A percentile compares a stretch with the other conserved stretches of the same genome.
These are phyloP conservation scores for Chlorospingus flavigularis DNA, from an alignment of 2,797 vertebrate genomes.

Conservation along the genomic window DNA sequence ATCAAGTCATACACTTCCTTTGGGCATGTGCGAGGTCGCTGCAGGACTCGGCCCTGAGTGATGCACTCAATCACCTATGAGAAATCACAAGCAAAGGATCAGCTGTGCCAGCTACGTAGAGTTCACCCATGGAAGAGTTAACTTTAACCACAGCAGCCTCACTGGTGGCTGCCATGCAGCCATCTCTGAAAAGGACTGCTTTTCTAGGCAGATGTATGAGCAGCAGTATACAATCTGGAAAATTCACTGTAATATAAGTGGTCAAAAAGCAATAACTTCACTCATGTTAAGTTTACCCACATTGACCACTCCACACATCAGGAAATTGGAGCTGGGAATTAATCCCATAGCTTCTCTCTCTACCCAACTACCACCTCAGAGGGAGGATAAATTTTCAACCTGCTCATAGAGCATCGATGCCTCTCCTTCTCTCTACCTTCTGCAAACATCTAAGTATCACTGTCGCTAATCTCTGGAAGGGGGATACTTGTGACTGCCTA, in stretches of 20 bases:
- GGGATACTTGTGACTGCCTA: not conserved
- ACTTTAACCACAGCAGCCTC: not conserved
- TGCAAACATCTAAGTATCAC: not conserved
- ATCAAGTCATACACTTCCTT: conserved; percentile 98
- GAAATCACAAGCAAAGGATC: conserved; percentile 22
- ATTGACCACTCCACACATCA: not conserved
- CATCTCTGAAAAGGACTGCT: not conserved
- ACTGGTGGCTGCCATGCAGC: not conserved
- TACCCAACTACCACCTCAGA: not conserved
- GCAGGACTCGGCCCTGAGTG: conserved; percentile 96
- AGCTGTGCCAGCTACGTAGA: not conserved
- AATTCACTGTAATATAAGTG: not conserved
- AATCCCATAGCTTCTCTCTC: not conserved
- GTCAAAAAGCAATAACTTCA: not conserved
- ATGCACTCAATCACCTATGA: conserved; percentile 97
- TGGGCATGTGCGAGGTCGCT: conserved; percentile 93
- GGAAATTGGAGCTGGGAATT: not conserved
- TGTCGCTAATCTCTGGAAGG: not conserved
- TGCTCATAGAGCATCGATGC: not conserved
- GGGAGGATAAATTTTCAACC: not conserved
- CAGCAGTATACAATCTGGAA: rapidly evolving
- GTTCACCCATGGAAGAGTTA: not conserved
- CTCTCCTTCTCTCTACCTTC: not conserved
- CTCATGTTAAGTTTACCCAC: not conserved
- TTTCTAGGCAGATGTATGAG: not conserved